phyloP scores from a whole-genome alignment of 2,797 vertebrate genomes.

The Myotis vivesi region DNA sequence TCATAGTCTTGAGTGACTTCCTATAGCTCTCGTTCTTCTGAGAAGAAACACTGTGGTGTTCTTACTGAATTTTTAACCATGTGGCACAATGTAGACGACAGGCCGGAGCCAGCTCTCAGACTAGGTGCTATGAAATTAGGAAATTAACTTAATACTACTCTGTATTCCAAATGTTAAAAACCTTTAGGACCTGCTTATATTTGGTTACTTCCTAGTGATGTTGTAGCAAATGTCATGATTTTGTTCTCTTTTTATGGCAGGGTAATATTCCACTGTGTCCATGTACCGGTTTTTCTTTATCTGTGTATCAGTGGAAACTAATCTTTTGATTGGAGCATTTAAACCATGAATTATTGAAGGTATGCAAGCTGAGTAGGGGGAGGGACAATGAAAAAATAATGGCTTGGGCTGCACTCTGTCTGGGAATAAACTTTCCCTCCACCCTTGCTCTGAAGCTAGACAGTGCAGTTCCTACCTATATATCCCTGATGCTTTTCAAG shows the following conservation, averaged over 20 bases:
- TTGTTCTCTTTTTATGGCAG: not conserved
- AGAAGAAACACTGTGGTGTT: not conserved
- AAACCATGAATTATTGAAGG: not conserved
- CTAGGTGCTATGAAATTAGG: not conserved
- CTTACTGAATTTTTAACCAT: not conserved
- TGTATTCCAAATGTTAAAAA: not conserved
- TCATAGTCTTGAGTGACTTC: not conserved
- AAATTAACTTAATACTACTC: not conserved
- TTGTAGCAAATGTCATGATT: not conserved
- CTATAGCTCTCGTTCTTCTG: not conserved
- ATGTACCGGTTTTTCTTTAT: not conserved
- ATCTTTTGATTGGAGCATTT: not conserved
- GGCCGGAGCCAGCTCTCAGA: not conserved
- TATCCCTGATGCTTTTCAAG: not conserved
- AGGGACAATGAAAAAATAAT: not conserved
- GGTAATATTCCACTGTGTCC: not conserved
- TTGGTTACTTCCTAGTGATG: not conserved
- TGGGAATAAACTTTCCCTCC: not conserved
- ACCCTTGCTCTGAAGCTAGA: not conserved
- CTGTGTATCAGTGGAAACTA: not conserved
- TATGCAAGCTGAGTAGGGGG: not conserved
- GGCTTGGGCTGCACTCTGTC: too few species aligned
- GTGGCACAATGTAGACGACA: not conserved
- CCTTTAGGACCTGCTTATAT: not conserved
- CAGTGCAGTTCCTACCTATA: too few species aligned